Evolutionary conservation across 1,140 invertebrate genomes (phyloP).

Genomic region (Geopemphigus sp.): DNA sequence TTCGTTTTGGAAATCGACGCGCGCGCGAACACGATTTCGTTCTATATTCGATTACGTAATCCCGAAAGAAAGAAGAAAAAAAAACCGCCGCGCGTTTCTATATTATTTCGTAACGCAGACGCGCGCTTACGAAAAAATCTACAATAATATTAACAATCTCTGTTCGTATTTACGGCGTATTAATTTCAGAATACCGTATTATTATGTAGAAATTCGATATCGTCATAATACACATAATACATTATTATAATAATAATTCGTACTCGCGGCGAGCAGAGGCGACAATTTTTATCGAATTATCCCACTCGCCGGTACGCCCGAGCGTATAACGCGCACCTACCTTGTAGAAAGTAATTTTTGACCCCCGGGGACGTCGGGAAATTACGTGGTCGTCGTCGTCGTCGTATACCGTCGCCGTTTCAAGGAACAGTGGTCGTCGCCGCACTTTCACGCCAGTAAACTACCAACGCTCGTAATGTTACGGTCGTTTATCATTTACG

Average conservation of each 20-base stretch:
- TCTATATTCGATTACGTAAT: conserved; percentile 16
- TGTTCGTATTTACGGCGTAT: not conserved
- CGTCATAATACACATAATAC: not conserved
- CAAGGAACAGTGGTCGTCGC: not conserved
- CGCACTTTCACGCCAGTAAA: conserved; percentile 8
- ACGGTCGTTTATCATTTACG: not conserved
- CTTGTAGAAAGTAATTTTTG: conserved; percentile 26
- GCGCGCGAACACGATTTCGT: not conserved
- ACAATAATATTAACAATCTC: too few relatives aligned
- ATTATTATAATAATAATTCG: not conserved
- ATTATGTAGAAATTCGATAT: not conserved
- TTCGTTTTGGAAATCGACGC: too few relatives aligned
- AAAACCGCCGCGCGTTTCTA: too few relatives aligned
- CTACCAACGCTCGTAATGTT: not conserved
- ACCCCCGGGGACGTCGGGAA: not conserved
- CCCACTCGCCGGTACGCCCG: too few relatives aligned
- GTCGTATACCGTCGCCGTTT: not conserved
- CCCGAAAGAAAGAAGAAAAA: too few relatives aligned
- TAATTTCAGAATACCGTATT: not conserved
- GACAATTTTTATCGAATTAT: conserved; percentile 20
- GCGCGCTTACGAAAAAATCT: too few relatives aligned
- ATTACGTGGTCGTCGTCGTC: conserved; percentile 7
- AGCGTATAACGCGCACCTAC: not conserved
- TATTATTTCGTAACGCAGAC: too few relatives aligned
- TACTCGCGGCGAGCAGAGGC: not conserved